Evolutionary conservation across 2,797 vertebrate species (phyloP).

Genomic region (Lateolabrax maculatus): DNA sequence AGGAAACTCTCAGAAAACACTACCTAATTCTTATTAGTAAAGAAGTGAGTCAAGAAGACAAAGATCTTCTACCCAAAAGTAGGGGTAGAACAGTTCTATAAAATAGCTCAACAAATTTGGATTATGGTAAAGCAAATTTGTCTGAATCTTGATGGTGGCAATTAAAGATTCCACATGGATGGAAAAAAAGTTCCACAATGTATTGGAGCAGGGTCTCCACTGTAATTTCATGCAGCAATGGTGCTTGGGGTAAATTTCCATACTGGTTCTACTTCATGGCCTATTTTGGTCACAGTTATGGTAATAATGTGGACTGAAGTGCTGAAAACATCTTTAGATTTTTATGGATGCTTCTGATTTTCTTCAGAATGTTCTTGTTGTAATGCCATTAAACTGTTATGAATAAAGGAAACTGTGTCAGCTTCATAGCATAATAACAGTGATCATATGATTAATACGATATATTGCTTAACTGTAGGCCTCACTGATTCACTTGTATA

Average conservation of each 20-base stretch:
- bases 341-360: constrained; percentile 23
- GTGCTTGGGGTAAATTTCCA: constrained; percentile 20
- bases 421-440: background rate
- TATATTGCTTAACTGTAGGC: background rate
- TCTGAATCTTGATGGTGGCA: constrained; percentile 15
- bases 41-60: background rate
- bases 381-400: background rate
- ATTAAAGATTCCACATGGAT: constrained; percentile 11
- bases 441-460: constrained; percentile 1
- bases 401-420: constrained; percentile 8
- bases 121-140: constrained; percentile 11
- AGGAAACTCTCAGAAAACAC: constrained; percentile 10
- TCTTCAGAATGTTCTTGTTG: constrained; percentile 14
- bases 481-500: background rate
- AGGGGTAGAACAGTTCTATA: background rate
- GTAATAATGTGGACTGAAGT: constrained; percentile 11
- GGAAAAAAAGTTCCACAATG: constrained; percentile 25
- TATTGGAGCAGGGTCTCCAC: constrained; percentile 2
- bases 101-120: constrained; percentile 1
- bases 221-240: constrained; percentile 22
- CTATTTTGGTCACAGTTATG: constrained; percentile 39
- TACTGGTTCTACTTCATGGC: constrained; percentile 1
- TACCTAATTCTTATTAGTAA: background rate
- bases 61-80: background rate
- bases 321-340: constrained; percentile 17